Percentiles rank a stretch among this genome's conserved stretches.
phyloP scores from a whole-genome alignment of 2,888 invertebrate genomes.

The Carpatolechia fugitivella region DNA sequence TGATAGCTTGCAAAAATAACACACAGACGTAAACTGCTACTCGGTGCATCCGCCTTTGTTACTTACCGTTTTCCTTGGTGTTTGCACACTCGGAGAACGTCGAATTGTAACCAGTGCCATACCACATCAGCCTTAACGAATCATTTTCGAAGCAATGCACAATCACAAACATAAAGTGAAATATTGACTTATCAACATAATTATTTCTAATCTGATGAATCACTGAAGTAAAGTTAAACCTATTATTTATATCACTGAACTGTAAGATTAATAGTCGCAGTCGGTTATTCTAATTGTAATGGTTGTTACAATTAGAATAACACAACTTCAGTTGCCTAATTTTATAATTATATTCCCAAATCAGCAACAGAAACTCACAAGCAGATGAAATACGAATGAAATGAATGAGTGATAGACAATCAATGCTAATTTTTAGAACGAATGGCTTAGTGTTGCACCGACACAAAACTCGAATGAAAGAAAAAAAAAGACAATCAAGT shows the following conservation, averaged over 20 bases:
- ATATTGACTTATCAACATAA: constrained; percentile 54
- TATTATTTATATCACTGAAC: constrained; percentile 34
- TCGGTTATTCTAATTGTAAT: neutral
- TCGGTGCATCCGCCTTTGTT: constrained; percentile 25
- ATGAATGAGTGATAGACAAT: neutral
- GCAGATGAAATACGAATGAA: constrained; percentile 9
- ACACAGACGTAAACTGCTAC: neutral
- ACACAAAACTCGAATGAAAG: no score
- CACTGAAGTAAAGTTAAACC: constrained; percentile 43
- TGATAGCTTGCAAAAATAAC: constrained; percentile 15
- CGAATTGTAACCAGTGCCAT: constrained; percentile 78
- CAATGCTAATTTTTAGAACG: no score
- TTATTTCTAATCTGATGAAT: constrained; percentile 55
- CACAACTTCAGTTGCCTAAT: constrained; percentile 10
- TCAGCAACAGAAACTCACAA: constrained; percentile 8
- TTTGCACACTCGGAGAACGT: constrained; percentile 75
- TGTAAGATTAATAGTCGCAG: constrained; percentile 21
- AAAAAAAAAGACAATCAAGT: no score
- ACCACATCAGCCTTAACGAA: constrained; percentile 69
- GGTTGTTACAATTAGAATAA: constrained; percentile 28
- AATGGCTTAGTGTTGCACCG: neutral
- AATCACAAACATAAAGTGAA: constrained; percentile 69
- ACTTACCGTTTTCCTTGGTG: constrained; percentile 75
- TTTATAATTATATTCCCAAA: constrained; percentile 10
- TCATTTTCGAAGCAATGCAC: constrained; percentile 67